phyloP scores from a whole-genome alignment of 2,888 invertebrate genomes.

The Ochlodes sylvanus region DNA sequence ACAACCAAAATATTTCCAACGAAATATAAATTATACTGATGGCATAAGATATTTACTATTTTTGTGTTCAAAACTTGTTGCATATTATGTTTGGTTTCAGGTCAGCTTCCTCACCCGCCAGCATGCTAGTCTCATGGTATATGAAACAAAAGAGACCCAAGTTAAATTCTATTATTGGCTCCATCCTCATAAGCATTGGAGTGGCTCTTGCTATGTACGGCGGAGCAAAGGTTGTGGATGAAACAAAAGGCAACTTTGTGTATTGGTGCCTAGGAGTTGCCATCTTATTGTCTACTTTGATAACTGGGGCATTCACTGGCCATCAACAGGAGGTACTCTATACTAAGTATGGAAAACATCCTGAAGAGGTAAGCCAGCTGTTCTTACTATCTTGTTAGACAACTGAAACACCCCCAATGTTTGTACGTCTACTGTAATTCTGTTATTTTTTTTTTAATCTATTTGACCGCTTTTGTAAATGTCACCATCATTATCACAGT shows the following conservation, averaged over 20 bases:
- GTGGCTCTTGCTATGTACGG: constrained; percentile 74
- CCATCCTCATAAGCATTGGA: constrained; percentile 69
- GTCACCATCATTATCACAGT: too few relatives aligned
- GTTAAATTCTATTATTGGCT: constrained; percentile 65
- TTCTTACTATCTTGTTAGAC: too few relatives aligned
- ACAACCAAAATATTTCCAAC: too few relatives aligned
- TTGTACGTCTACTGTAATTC: too few relatives aligned
- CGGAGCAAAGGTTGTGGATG: constrained; percentile 65
- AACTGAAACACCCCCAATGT: too few relatives aligned
- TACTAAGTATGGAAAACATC: constrained; percentile 74
- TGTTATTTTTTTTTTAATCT: too few relatives aligned
- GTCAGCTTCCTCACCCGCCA: constrained; percentile 76
- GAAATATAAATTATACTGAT: too few relatives aligned
- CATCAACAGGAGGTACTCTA: constrained; percentile 75
- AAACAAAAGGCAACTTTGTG: constrained; percentile 62
- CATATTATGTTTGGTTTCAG: constrained; percentile 51
- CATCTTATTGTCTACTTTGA: constrained; percentile 64
- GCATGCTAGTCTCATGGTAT: constrained; percentile 74
- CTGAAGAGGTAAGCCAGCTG: constrained; percentile 64
- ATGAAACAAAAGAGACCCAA: constrained; percentile 66
- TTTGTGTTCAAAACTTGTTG: neutral
- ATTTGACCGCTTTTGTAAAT: too few relatives aligned
- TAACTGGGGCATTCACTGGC: constrained; percentile 75
- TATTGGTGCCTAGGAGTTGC: constrained; percentile 74
- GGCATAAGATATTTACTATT: neutral